phyloP scores from a whole-genome alignment of 2,113 vertebrate genomes.

The Oplegnathus fasciatus region DNA sequence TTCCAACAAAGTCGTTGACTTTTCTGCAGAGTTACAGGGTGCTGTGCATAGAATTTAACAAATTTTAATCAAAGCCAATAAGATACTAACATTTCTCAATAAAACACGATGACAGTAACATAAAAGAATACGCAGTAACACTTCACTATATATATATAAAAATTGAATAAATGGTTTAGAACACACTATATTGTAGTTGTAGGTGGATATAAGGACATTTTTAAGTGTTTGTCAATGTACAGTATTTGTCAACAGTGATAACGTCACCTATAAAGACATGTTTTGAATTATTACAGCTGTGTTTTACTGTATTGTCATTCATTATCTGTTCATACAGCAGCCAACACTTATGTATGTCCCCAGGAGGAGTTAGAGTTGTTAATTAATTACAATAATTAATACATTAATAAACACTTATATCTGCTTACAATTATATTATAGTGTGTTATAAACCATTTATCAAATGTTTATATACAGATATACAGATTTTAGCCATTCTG shows the following conservation, averaged over 20 bases:
- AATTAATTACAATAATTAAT: no score
- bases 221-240: neutral
- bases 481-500: neutral
- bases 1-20: no score
- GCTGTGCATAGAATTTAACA: no score
- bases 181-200: no score
- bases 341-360: neutral
- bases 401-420: neutral
- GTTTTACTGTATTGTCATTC: neutral
- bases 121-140: no score
- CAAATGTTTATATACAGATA: neutral
- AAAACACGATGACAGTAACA: no score
- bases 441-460: neutral
- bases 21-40: no score
- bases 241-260: neutral
- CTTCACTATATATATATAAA: no score
- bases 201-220: no score
- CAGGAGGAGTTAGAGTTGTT: no score
- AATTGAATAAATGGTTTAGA: neutral
- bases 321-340: neutral
- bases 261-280: neutral
- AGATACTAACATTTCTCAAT: neutral
- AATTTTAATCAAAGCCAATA: neutral
- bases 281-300: neutral
- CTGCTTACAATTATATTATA: neutral